Evolutionary conservation across 2,797 vertebrate genomes (phyloP).

Genomic region (Manis javanica): DNA sequence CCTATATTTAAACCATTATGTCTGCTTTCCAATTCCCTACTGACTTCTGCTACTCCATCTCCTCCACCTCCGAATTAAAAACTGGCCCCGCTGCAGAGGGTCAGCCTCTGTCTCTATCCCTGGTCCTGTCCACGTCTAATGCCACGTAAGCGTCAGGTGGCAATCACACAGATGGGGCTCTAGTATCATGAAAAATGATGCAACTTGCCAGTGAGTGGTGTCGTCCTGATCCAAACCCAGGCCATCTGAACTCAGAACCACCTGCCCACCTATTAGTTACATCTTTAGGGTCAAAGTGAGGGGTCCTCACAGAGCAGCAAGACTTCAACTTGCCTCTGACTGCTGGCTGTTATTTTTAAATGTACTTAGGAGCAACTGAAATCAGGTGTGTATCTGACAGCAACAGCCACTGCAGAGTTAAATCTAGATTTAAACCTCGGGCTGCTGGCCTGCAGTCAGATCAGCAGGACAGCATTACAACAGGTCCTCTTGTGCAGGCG

Average conservation of each 20-base stretch:
- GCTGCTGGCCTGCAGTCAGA: background rate
- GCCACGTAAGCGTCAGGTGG: rapidly evolving
- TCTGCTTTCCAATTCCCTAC: background rate
- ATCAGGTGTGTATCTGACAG: too few species aligned
- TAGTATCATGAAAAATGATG: background rate
- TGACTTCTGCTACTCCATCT: background rate
- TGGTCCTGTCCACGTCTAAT: rapidly evolving
- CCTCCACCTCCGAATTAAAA: background rate
- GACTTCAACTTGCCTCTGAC: background rate
- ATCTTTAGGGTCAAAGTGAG: background rate
- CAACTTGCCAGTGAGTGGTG: rapidly evolving
- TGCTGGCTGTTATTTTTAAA: background rate
- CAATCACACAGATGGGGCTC: background rate
- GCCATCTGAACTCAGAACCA: too few species aligned
- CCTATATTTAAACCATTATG: rapidly evolving
- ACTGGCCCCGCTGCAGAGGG: rapidly evolving
- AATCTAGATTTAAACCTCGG: rapidly evolving
- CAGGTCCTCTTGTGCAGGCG: rapidly evolving
- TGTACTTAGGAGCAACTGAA: background rate
- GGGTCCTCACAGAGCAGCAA: too few species aligned
- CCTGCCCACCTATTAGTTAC: rapidly evolving
- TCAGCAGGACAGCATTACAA: too few species aligned
- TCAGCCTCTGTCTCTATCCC: background rate
- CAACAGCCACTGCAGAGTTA: rapidly evolving
- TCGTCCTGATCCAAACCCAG: rapidly evolving